Conservation (phyloP, 2,797 vertebrate species). For the Serranus cabrilla region DNA sequence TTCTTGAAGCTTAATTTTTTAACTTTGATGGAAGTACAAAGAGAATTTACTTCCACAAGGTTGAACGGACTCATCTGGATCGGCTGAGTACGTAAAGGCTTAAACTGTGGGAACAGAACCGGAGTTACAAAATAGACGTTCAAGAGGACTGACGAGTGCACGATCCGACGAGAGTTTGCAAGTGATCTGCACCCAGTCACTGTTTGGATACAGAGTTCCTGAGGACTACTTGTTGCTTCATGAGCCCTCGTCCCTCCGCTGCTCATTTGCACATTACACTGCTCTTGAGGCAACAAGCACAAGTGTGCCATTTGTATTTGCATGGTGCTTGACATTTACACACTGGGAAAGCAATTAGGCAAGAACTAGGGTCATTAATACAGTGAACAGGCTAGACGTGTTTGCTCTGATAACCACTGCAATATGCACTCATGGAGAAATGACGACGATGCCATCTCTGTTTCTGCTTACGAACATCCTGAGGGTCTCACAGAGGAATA, state of each 20-base stretch:
- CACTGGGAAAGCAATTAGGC: slow-evolving; percentile 80
- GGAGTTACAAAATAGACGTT: neutral
- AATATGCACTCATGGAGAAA: slow-evolving; percentile 55
- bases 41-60: neutral
- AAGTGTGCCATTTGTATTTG: slow-evolving; percentile 76
- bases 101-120: neutral
- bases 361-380: slow-evolving; percentile 73
- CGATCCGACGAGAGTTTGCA: slow-evolving; percentile 9
- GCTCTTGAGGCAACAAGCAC: slow-evolving; percentile 69
- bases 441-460: slow-evolving; percentile 44
- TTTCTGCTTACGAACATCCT: slow-evolving; percentile 28
- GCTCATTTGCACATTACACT: slow-evolving; percentile 65
- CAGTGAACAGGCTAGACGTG: slow-evolving; percentile 60
- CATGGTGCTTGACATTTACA: slow-evolving; percentile 82
- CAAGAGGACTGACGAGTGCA: neutral
- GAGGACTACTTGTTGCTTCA: slow-evolving; percentile 61
- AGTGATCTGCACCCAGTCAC: slow-evolving; percentile 16
- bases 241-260: slow-evolving; percentile 27
- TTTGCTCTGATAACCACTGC: slow-evolving; percentile 56
- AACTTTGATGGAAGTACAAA: neutral
- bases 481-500: slow-evolving; percentile 23
- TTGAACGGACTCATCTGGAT: neutral
- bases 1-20: neutral
- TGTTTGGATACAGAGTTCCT: slow-evolving; percentile 50
- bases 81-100: neutral